phyloP scores from a whole-genome alignment of 2,113 vertebrate genomes.

The Lagopus muta region DNA sequence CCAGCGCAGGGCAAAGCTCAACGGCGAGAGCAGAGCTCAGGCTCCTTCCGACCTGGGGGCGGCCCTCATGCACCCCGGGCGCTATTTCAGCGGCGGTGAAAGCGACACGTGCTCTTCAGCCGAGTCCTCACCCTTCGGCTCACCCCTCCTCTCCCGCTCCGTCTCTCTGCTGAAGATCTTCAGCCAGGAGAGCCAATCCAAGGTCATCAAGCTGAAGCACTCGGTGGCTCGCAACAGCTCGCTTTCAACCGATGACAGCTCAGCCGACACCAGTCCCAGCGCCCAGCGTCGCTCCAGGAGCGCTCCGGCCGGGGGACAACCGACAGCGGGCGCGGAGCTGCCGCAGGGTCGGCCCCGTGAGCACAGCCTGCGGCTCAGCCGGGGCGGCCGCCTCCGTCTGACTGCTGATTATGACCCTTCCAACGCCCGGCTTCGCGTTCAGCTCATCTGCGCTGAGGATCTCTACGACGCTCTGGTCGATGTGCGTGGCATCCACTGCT shows the following conservation, averaged over 20 bases:
- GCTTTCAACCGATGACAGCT: slow-evolving; percentile 93
- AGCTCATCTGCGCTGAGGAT: slow-evolving; percentile 87
- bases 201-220: slow-evolving; percentile 91
- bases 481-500: slow-evolving; percentile 94
- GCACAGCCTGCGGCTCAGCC: slow-evolving; percentile 86
- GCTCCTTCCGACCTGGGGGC: slow-evolving; percentile 80
- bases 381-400: slow-evolving; percentile 86
- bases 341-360: slow-evolving; percentile 77
- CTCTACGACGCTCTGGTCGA: slow-evolving; percentile 90
- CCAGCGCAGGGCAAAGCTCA: slow-evolving; percentile 80
- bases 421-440: slow-evolving; percentile 88
- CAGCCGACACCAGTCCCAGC: slow-evolving; percentile 91
- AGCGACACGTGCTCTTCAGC: slow-evolving; percentile 97
- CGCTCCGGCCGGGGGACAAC: slow-evolving; percentile 58
- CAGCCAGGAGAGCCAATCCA: slow-evolving; percentile 93
- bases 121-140: slow-evolving; percentile 94
- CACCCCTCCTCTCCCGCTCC: slow-evolving; percentile 91
- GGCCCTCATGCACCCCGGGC: slow-evolving; percentile 89
- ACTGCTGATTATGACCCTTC: slow-evolving; percentile 87
- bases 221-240: slow-evolving; percentile 92
- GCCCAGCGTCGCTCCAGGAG: slow-evolving; percentile 83
- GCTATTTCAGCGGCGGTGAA: slow-evolving; percentile 93
- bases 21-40: slow-evolving; percentile 76
- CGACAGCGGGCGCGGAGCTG: slow-evolving; percentile 7
- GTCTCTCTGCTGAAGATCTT: slow-evolving; percentile 94